These are phyloP conservation scores for Fundulus diaphanus DNA, from an alignment of 2,797 vertebrate species.

Conservation along the genomic window DNA sequence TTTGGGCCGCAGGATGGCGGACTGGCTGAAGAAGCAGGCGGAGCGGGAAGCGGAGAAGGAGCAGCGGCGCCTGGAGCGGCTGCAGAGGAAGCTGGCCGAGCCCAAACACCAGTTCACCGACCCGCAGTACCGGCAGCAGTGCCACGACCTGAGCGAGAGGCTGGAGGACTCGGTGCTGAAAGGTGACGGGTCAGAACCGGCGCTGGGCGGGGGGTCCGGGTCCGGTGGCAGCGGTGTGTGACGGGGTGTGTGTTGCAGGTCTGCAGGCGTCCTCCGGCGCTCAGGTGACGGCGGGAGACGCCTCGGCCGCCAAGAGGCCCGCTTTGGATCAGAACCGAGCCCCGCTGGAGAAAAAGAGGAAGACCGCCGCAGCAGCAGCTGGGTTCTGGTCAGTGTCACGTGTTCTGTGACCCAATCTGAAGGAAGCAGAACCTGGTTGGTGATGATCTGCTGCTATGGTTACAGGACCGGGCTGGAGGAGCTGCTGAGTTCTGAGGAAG, in stretches of 20 bases:
- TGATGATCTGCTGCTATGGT: constrained; percentile 8
- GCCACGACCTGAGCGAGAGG: constrained; percentile 89
- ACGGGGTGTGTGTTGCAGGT: constrained; percentile 27
- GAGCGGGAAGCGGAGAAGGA: constrained; percentile 93
- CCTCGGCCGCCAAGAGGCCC: constrained; percentile 73
- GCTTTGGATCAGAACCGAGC: constrained; percentile 24
- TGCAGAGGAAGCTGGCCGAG: constrained; percentile 89
- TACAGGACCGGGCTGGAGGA: constrained; percentile 74
- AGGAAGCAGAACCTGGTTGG: background rate
- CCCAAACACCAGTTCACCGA: constrained; percentile 88
- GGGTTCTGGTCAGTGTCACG: constrained; percentile 78
- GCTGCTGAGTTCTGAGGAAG: constrained; percentile 71
- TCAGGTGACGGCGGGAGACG: constrained; percentile 63
- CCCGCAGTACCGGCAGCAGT: constrained; percentile 87
- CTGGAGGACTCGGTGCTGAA: constrained; percentile 94
- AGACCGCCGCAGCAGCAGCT: background rate
- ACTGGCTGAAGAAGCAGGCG: constrained; percentile 94
- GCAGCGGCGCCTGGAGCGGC: constrained; percentile 87
- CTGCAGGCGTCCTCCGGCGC: constrained; percentile 85
- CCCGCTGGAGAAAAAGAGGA: constrained; percentile 73
- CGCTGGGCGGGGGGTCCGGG: background rate
- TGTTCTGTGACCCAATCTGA: background rate
- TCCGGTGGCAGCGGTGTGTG: background rate
- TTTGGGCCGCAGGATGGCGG: constrained; percentile 87
- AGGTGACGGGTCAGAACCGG: constrained; percentile 72